phyloP scores from a whole-genome alignment of 2,888 invertebrate species.

The Didymodactylos carnosus region DNA sequence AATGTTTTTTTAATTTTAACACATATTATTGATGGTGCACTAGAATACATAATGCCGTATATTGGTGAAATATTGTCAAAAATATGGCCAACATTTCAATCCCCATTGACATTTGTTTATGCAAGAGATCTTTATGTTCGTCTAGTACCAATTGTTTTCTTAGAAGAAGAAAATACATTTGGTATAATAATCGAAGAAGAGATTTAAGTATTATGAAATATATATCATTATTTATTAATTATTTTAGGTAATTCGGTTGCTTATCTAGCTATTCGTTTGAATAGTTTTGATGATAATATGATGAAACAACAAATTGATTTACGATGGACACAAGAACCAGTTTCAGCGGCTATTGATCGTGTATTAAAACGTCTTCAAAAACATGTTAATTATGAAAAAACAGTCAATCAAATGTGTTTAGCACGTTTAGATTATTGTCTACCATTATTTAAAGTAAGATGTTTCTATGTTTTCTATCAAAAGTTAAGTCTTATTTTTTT shows the following conservation, averaged over 20 bases:
- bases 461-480: not conserved
- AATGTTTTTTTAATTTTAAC: not conserved
- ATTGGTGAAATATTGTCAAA: not conserved
- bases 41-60: not conserved
- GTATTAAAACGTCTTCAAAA: not conserved
- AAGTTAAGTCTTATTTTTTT: not conserved
- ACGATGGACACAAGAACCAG: conserved; percentile 1
- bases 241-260: not conserved
- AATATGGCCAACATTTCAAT: not conserved
- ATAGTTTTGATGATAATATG: not conserved
- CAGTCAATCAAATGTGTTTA: not conserved
- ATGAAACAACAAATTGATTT: not conserved
- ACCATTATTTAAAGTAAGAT: not conserved
- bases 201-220: not conserved
- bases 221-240: not conserved
- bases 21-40: not conserved
- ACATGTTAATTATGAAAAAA: not conserved
- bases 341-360: not conserved
- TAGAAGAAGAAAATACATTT: not conserved
- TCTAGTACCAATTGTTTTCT: not conserved
- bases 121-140: not conserved
- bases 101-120: not conserved
- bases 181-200: not conserved
- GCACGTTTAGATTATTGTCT: not conserved
- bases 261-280: not conserved